These are phyloP conservation scores for Oncorhynchus masou DNA, from an alignment of 2,113 vertebrate species.

Conservation along the genomic window DNA sequence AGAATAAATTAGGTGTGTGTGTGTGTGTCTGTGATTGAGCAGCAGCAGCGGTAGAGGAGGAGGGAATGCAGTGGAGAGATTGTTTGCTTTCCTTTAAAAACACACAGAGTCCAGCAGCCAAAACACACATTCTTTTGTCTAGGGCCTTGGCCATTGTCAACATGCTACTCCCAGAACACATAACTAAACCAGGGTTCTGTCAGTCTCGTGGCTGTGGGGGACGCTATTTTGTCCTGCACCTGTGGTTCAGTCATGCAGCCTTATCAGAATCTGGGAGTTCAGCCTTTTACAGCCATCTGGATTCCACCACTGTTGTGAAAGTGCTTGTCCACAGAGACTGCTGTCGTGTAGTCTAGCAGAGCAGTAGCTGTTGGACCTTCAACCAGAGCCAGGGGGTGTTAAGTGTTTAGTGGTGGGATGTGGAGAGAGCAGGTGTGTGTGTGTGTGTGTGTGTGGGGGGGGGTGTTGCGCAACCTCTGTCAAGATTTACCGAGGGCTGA, in stretches of 20 bases:
- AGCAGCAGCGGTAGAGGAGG: conserved; percentile 8
- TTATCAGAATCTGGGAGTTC: conserved; percentile 49
- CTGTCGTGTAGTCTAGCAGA: conserved; percentile 4
- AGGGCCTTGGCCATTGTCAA: conserved; percentile 62
- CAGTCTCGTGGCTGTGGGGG: conserved; percentile 24
- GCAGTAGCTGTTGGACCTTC: conserved; percentile 26
- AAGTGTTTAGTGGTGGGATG: conserved; percentile 44
- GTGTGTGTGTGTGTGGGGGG: conserved; percentile 4
- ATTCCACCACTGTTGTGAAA: conserved; percentile 31
- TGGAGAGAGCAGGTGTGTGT: conserved; percentile 59
- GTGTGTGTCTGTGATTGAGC: conserved; percentile 14
- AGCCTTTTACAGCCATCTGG: conserved; percentile 47
- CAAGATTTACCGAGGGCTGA: conserved; percentile 55
- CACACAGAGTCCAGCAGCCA: conserved; percentile 55
- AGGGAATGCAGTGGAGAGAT: conserved; percentile 52
- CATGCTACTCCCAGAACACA: conserved; percentile 62
- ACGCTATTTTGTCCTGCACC: conserved; percentile 43
- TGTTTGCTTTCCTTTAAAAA: conserved; percentile 59
- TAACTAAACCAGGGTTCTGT: conserved; percentile 45
- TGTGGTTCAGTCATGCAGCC: conserved; percentile 26
- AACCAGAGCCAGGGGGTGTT: conserved; percentile 17
- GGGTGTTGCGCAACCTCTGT: conserved; percentile 60
- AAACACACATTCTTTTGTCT: conserved; percentile 78
- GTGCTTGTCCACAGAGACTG: conserved; percentile 30
- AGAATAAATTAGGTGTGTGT: conserved; percentile 15